Conservation (phyloP, 2,113 vertebrate genomes). For the Phylloscopus trochilus region DNA sequence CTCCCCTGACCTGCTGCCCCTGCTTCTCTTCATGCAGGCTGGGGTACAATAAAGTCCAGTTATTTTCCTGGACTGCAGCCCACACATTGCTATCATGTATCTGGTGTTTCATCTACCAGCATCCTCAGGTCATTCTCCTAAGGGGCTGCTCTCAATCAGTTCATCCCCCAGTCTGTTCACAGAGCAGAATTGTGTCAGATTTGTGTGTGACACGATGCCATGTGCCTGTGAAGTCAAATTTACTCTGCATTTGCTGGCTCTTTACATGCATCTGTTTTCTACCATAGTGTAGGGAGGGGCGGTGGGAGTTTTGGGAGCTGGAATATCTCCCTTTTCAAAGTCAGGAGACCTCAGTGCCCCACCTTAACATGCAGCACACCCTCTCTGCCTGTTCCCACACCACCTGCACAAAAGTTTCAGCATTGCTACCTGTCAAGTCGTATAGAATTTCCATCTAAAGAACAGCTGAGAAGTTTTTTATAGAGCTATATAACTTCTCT, state of each 20-base stretch:
- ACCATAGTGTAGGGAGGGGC: background rate
- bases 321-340: background rate
- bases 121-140: background rate
- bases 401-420: background rate
- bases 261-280: accelerated
- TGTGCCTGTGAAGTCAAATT: background rate
- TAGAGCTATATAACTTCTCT: background rate
- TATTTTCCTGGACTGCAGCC: background rate
- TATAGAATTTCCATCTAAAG: background rate
- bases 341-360: background rate
- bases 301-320: background rate
- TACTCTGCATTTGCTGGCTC: background rate
- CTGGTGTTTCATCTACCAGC: background rate
- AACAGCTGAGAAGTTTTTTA: background rate
- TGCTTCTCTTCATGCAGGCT: background rate
- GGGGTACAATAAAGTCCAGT: background rate
- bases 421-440: background rate
- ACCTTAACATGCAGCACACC: background rate
- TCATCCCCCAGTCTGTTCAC: background rate
- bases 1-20: background rate
- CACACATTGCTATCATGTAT: accelerated
- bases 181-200: background rate
- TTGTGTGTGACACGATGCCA: background rate
- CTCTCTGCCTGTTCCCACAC: background rate
- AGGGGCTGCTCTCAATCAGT: background rate